These are phyloP conservation scores for Molossus molossus DNA, from an alignment of 2,797 vertebrate genomes.

Conservation along the genomic window DNA sequence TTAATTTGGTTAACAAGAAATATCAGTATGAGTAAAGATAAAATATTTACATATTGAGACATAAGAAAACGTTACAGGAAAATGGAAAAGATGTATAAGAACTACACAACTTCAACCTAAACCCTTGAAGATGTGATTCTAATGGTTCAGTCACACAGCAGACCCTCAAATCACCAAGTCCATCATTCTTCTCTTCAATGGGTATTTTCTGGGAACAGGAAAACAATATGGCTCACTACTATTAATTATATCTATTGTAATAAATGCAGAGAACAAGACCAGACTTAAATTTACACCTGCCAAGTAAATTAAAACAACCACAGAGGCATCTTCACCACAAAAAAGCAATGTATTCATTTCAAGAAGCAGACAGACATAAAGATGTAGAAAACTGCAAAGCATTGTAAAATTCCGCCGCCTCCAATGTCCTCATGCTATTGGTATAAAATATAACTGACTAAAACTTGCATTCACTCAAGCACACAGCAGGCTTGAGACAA, in stretches of 20 bases:
- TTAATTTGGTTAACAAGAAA: conserved; percentile 77
- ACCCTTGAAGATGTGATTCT: neutral
- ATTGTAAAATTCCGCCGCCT: neutral
- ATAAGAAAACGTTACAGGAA: conserved; percentile 12
- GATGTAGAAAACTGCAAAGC: conserved; percentile 53
- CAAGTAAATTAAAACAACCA: conserved; percentile 72
- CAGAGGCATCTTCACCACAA: neutral
- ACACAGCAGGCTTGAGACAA: neutral
- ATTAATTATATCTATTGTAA: conserved; percentile 46
- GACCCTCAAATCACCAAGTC: conserved; percentile 41
- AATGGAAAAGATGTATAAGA: neutral
- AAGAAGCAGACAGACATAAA: conserved; percentile 13
- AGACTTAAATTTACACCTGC: conserved; percentile 62
- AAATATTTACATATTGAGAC: conserved; percentile 71
- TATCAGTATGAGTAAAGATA: conserved; percentile 64
- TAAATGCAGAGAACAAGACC: conserved; percentile 51
- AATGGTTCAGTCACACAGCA: neutral
- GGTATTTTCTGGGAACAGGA: conserved; percentile 27
- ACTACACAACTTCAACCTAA: conserved; percentile 29
- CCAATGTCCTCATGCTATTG: rapidly evolving
- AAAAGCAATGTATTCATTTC: neutral
- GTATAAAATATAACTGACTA: neutral
- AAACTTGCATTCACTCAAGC: neutral
- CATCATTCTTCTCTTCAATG: conserved; percentile 1
- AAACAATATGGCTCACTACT: conserved; percentile 48